A percentile compares a stretch with the other conserved stretches of the same genome.
These are phyloP conservation scores for Australoheros facetus DNA, from an alignment of 2,797 vertebrate species.

Conservation along the genomic window DNA sequence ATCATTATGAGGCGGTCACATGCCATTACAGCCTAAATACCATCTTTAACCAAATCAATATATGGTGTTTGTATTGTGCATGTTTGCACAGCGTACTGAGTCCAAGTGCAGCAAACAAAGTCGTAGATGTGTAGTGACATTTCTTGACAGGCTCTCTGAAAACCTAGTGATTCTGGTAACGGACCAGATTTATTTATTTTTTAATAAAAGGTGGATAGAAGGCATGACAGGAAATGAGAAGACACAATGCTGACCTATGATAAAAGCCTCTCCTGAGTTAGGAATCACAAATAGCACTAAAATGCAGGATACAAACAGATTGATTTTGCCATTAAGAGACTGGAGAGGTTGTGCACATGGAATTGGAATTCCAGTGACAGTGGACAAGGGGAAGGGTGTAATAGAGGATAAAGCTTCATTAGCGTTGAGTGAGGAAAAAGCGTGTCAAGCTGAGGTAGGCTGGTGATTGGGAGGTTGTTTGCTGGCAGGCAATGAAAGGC, in stretches of 20 bases:
- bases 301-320: not conserved
- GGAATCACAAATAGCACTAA: not conserved
- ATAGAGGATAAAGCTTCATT: not conserved
- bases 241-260: too few relatives aligned
- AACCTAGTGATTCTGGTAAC: not conserved
- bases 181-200: not conserved
- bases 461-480: not conserved
- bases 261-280: not conserved
- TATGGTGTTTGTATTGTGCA: not conserved
- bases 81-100: too few relatives aligned
- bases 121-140: not conserved
- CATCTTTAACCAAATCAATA: not conserved
- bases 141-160: not conserved
- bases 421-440: not conserved
- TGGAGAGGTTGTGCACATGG: not conserved
- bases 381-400: not conserved
- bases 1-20: too few relatives aligned
- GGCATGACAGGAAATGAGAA: not conserved
- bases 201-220: not conserved
- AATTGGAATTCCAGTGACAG: not conserved
- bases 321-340: not conserved
- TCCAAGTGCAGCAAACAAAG: not conserved
- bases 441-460: not conserved
- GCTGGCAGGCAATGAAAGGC: not conserved
- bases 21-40: not conserved